Base-by-base conservation (phyloP, 2,888 invertebrate species). In the Noctua fimbriata region DNA sequence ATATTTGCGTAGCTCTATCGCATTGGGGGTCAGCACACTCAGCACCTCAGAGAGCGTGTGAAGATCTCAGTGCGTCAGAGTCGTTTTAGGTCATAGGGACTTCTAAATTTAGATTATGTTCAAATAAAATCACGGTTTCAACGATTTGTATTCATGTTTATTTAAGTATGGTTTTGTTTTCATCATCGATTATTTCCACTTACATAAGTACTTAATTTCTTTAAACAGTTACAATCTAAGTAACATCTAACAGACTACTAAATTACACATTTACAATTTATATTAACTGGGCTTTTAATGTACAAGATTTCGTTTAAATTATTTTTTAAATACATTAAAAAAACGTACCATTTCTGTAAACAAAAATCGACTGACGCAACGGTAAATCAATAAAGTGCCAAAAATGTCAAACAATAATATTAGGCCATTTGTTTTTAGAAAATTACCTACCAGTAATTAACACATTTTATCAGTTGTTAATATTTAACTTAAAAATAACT, bases 231-330 rank as follows among this genome's bases (percentile, higher is more conserved):
- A 95, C 94, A 94, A 93, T 95, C 95, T 96, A 96, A 93, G 94
- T 96, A 96, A 96, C 95, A 95, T 95, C 95, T 96, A 96, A 95
- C 93, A 95, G 93, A 95, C 95, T 95, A 95, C 95, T 92, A 93
- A 93, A 95, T 95, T 96, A 96, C 94, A 95, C 96, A 96, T 96
- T 95, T 96, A 96, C 95, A 96, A 94, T 91, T 89, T 91, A 91
- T 77, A 86, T 88, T 92, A 94, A 95, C 95, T 95, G 96, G 95
- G 95, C 92, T 92, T 93, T 91, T 90, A 82, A 87, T 89, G 76
- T 86, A 85, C 83, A 86, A 83, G 55, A 87, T 81, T 73, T 28
- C 75, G 79, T 78, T 78, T 67, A 82, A 78, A 78, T 67, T 2
- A 52, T 36, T 52, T 73, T 58, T 47, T 7, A 65, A 84, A 85